Conservation (phyloP, 2,113 vertebrate genomes). For the Sorex fumeus region DNA sequence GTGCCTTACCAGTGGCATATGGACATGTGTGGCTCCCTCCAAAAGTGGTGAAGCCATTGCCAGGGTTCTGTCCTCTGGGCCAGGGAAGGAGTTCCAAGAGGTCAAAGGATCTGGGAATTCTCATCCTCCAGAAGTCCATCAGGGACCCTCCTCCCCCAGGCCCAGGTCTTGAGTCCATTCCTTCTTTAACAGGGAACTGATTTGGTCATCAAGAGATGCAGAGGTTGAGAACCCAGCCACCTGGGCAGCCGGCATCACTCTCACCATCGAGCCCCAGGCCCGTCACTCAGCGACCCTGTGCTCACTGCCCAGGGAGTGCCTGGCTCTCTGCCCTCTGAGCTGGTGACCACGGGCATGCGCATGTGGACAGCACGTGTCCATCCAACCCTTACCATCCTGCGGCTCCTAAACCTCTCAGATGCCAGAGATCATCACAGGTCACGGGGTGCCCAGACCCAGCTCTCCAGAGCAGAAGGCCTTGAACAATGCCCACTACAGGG, state of each 20-base stretch:
- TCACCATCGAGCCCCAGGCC: not conserved
- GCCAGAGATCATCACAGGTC: not conserved
- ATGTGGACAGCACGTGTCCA: not conserved
- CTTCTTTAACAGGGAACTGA: not conserved
- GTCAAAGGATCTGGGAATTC: not conserved
- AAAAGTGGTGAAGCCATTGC: not conserved
- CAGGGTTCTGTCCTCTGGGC: not conserved
- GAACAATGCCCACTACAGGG: not conserved
- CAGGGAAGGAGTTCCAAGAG: not conserved
- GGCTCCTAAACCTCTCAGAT: conserved; percentile 1
- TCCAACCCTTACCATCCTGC: not conserved
- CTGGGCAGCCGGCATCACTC: not conserved
- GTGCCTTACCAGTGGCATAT: not conserved
- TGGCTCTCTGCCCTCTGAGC: not conserved
- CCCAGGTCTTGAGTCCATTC: not conserved
- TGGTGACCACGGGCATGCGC: not conserved
- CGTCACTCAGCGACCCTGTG: not conserved
- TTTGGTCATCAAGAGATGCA: not conserved
- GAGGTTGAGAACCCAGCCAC: not conserved
- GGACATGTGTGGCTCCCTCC: not conserved
- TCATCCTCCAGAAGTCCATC: too few species aligned
- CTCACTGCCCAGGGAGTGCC: not conserved
- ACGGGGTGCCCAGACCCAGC: not conserved
- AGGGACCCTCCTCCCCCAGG: too few species aligned
- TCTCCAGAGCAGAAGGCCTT: not conserved